These are phyloP conservation scores for Xiphophorus couchianus DNA, from an alignment of 2,113 vertebrate species.

Conservation along the genomic window DNA sequence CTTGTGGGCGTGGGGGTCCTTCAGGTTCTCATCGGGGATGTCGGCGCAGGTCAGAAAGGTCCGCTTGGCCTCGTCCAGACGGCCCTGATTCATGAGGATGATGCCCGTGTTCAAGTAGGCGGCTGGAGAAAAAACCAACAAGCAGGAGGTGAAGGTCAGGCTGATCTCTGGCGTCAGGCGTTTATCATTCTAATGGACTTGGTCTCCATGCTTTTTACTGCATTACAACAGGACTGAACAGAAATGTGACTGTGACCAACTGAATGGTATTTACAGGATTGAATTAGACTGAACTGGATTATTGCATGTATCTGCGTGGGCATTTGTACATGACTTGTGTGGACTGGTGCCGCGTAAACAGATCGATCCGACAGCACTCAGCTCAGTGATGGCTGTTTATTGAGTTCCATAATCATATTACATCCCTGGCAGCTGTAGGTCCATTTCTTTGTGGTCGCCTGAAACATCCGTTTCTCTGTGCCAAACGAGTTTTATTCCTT, in stretches of 20 bases:
- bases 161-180: too few relatives aligned
- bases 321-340: neutral
- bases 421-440: neutral
- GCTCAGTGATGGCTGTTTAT: neutral
- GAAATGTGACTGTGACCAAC: neutral
- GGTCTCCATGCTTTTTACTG: neutral
- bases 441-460: too few relatives aligned
- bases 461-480: neutral
- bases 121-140: slow-evolving; percentile 74
- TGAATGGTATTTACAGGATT: neutral
- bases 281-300: neutral
- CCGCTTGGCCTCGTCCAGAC: slow-evolving; percentile 90
- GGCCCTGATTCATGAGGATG: slow-evolving; percentile 96
- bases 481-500: neutral
- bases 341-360: neutral
- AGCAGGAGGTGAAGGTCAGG: neutral
- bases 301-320: neutral
- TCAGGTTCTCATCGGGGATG: slow-evolving; percentile 97
- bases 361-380: neutral
- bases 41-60: slow-evolving; percentile 96
- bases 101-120: slow-evolving; percentile 99
- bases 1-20: slow-evolving; percentile 97
- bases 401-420: neutral
- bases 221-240: neutral
- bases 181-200: too few relatives aligned